Evolutionary conservation across 2,113 vertebrate species (phyloP), one percentile per base, ranked within the genome.

Genomic region (Vimba vimba): DNA sequence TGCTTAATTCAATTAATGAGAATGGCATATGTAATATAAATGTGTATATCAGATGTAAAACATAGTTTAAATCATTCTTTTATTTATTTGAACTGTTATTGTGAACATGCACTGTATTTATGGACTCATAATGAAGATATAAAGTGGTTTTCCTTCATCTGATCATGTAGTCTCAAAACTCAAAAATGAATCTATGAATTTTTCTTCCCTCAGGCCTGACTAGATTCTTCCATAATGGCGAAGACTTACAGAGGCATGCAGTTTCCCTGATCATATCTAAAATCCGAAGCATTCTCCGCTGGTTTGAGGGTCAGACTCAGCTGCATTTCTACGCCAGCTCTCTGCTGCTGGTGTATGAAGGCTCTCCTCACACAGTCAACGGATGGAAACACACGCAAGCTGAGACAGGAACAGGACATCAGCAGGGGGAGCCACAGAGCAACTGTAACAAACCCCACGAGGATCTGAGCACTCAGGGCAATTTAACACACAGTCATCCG

Each of bases 251-350:
- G 82, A 97, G 95, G 91, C 97, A 99, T 36, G 97, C 95, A 0
- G 83, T 99, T 83, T 93, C 95, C 23, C 93, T 95, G 85, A 97
- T 97, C 91, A 96, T 99, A 89, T 87, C 88, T 89, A 96, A 97
- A 90, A 92, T 98, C 62, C 93, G 95, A 89, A 94, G 92, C 23
- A 99, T 99, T 90, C 91, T 99, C 74, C 92, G 90, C 85, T 99
- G 98, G 98, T 99, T 99, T 86, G 95, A 97, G 92, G 94, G 93
- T 60, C 98, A 99, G 92, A 93, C 93, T 1, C 96, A 97, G 7
- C 94, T 99, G 82, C 93, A 94, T 89, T 99, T 99, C 91, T 99
- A 97, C 17, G 97, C 97, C 73, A 99, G 98, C 90, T 99, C 98
- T 0, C 93, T 99, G 87, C 94, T 99, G 13, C 97, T 99, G 76